phyloP scores from a whole-genome alignment of 2,113 vertebrate species.

The Dissostichus mawsoni region DNA sequence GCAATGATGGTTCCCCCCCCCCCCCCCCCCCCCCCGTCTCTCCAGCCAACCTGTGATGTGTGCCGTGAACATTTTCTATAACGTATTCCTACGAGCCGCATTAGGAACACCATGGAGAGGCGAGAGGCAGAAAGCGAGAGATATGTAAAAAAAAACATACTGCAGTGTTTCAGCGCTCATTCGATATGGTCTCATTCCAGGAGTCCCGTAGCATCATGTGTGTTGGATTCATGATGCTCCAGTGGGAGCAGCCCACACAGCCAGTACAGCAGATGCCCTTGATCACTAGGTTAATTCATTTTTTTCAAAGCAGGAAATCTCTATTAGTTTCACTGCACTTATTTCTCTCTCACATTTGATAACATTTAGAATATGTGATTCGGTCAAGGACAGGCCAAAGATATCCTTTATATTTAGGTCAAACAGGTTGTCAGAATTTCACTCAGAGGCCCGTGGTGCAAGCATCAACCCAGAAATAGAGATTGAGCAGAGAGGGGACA shows the following conservation, averaged over 20 bases:
- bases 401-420: slow-evolving; percentile 74
- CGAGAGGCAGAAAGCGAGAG: slow-evolving; percentile 28
- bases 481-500: slow-evolving; percentile 44
- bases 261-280: slow-evolving; percentile 47
- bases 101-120: slow-evolving; percentile 40
- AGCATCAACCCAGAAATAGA: slow-evolving; percentile 73
- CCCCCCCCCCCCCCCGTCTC: background rate
- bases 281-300: slow-evolving; percentile 32
- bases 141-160: slow-evolving; percentile 34
- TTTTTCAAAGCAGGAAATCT: background rate
- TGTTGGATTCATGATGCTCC: slow-evolving; percentile 39
- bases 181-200: slow-evolving; percentile 42
- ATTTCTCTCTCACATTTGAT: slow-evolving; percentile 9
- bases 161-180: slow-evolving; percentile 61
- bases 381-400: slow-evolving; percentile 73
- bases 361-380: slow-evolving; percentile 45
- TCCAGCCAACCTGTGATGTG: slow-evolving; percentile 71
- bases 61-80: slow-evolving; percentile 75
- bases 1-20: slow-evolving; percentile 39
- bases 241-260: slow-evolving; percentile 32
- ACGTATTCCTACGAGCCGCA: slow-evolving; percentile 46
- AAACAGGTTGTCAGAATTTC: slow-evolving; percentile 63
- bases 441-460: slow-evolving; percentile 48
- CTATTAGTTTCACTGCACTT: slow-evolving; percentile 6
- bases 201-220: slow-evolving; percentile 29